Evolutionary conservation across 2,888 invertebrate species (phyloP), one percentile per base, ranked within the genome.

Genomic region (Timema podura): DNA sequence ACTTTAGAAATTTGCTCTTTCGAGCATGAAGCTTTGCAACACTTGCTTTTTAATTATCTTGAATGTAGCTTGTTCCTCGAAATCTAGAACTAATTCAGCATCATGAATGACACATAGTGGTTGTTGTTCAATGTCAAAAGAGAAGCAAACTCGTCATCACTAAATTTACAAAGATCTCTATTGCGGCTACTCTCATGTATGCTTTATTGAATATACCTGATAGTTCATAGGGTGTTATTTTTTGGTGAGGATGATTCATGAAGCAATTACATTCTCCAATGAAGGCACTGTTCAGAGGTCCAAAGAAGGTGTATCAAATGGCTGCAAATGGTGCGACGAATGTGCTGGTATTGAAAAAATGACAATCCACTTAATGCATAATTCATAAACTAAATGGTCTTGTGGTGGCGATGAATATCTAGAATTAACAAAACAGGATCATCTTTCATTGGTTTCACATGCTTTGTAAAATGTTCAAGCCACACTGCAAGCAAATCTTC

Each of bases 311-410:
- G 71, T 16, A 51, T 74, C 73, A 9, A 73, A 30, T 6, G 73
- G 71, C 13, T 74, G 73, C 5, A 71, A 10, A 9, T 16, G 16
- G 66, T 74, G 73, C 5, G 68, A 69, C 5, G 66, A 59, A 65
- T 74, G 73, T 9, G 73, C 72, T 5, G 73, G 74, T 15, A 74
- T 44, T 10, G 68, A 70, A 5, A 74, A 30, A 10, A 74, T 5
- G 11, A 65, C 16, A 59, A 73, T 73, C 65, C 64, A 48, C 68
- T 69, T 47, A 61, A 54, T 13, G 49, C 70, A 72, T 11, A 68
- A 70, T 5, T 66, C 10, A 11, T 69, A 68, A n/a, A 64, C 65
- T 46, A 64, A 7, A 70, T 45, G 15, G 64, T 48, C 6, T 48
- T 70, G 57, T 73, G 70, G 59, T 67, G 68, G 2, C 51, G 2